Evolutionary conservation across 2,113 vertebrate species (phyloP).

Genomic region (Labeo rohita): DNA sequence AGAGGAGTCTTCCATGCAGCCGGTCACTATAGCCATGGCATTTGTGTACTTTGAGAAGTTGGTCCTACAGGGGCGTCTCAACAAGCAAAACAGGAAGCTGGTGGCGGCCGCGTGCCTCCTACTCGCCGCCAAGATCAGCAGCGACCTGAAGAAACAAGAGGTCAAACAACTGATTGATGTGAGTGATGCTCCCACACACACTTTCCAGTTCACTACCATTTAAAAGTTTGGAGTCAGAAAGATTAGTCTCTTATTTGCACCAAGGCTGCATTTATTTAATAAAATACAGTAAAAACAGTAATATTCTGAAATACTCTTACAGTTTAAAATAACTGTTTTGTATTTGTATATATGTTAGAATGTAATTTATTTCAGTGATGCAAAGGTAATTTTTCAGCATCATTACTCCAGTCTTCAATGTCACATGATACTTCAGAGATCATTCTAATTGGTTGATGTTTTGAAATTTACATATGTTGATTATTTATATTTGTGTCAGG

Average conservation of each 20-base stretch:
- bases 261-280: not conserved
- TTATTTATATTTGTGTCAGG: too few relatives aligned
- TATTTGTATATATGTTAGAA: not conserved
- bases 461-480: too few relatives aligned
- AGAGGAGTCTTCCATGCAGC: constrained; percentile 89
- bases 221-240: not conserved
- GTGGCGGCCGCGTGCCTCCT: constrained; percentile 92
- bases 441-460: too few relatives aligned
- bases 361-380: not conserved
- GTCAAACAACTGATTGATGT: constrained; percentile 97
- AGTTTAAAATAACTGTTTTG: not conserved
- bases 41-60: constrained; percentile 99
- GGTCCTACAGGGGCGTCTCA: constrained; percentile 92
- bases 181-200: constrained; percentile 63
- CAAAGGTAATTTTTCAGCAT: not conserved
- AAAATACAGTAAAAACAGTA: not conserved
- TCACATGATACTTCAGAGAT: too few relatives aligned
- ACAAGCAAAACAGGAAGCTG: constrained; percentile 98
- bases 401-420: too few relatives aligned
- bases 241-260: not conserved
- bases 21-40: constrained; percentile 91
- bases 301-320: not conserved
- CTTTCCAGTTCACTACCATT: not conserved
- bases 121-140: constrained; percentile 97
- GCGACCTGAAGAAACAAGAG: constrained; percentile 92